A percentile compares a stretch with the other conserved stretches of the same genome.
Conservation (phyloP, 2,888 invertebrate species). For the Octonoba sinensis region DNA sequence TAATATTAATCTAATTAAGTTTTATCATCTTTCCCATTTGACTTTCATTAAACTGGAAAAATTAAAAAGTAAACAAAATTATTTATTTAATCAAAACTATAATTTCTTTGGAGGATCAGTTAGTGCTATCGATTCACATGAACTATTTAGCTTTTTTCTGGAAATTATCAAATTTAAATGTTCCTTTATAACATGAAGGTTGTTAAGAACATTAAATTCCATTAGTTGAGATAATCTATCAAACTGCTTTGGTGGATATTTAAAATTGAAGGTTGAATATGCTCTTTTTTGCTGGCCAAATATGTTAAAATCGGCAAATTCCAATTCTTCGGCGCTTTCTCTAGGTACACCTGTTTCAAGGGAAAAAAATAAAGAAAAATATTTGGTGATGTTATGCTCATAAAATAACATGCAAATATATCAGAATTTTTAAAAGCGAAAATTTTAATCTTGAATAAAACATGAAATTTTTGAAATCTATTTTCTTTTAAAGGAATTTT, state of each 20-base stretch:
- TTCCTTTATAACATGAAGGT: slow-evolving; percentile 70
- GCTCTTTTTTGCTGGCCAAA: slow-evolving; percentile 72
- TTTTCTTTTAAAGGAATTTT: too few species aligned
- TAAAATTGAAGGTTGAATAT: slow-evolving; percentile 73
- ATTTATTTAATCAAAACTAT: too few species aligned
- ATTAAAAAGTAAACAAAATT: too few species aligned
- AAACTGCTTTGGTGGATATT: slow-evolving; percentile 71
- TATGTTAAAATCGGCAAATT: slow-evolving; percentile 72
- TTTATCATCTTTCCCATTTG: too few species aligned
- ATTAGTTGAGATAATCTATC: slow-evolving; percentile 72
- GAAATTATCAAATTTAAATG: slow-evolving; percentile 68
- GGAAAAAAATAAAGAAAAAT: slow-evolving; percentile 2
- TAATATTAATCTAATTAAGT: too few species aligned
- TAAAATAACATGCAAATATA: too few species aligned
- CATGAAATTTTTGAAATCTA: too few species aligned
- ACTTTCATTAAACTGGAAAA: too few species aligned
- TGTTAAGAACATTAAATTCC: slow-evolving; percentile 72
- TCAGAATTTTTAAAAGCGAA: too few species aligned
- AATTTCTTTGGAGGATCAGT: slow-evolving; percentile 5
- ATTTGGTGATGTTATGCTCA: neutral
- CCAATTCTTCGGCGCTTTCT: slow-evolving; percentile 71
- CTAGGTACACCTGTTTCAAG: slow-evolving; percentile 70
- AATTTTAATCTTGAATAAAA: too few species aligned
- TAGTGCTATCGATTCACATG: slow-evolving; percentile 12
- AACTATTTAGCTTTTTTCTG: slow-evolving; percentile 18